Percentiles rank a stretch among this genome's conserved stretches.
These are phyloP conservation scores for Apteryx mantelli DNA, from an alignment of 2,113 vertebrate genomes.

Conservation along the genomic window DNA sequence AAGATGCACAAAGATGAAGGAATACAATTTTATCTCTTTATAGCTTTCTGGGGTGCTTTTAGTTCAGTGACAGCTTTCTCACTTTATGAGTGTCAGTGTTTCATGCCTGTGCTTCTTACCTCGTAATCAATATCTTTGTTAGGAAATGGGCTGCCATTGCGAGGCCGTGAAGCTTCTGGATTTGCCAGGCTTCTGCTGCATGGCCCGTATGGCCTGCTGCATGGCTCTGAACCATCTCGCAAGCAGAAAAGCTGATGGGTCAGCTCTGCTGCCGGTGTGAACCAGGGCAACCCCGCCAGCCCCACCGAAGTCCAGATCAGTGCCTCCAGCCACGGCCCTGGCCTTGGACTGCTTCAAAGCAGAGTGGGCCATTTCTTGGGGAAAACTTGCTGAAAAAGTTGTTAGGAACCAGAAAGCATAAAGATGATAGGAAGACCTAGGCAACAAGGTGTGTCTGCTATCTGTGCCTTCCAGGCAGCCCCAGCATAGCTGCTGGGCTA, in stretches of 20 bases:
- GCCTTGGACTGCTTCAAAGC: too few species aligned
- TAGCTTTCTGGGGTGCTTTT: not conserved
- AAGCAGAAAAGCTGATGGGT: not conserved
- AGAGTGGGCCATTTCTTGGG: too few species aligned
- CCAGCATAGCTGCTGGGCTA: too few species aligned
- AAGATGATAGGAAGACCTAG: too few species aligned
- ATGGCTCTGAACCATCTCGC: not conserved
- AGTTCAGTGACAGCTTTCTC: not conserved
- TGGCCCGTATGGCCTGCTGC: fast-evolving
- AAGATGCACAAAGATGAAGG: not conserved
- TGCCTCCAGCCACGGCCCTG: not conserved
- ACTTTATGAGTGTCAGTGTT: fast-evolving
- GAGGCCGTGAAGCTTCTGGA: not conserved
- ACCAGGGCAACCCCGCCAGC: too few species aligned
- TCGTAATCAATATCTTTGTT: not conserved
- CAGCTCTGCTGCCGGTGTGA: fast-evolving
- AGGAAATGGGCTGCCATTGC: not conserved
- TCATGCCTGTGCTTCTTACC: not conserved
- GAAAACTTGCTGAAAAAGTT: too few species aligned
- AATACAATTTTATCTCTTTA: not conserved
- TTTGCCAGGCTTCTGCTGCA: not conserved
- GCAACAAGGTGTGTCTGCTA: too few species aligned
- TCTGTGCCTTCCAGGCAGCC: too few species aligned
- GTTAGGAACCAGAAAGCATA: too few species aligned
- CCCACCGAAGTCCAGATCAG: not conserved